phyloP scores from a whole-genome alignment of 2,888 invertebrate species.

The Volucella bombylans region DNA sequence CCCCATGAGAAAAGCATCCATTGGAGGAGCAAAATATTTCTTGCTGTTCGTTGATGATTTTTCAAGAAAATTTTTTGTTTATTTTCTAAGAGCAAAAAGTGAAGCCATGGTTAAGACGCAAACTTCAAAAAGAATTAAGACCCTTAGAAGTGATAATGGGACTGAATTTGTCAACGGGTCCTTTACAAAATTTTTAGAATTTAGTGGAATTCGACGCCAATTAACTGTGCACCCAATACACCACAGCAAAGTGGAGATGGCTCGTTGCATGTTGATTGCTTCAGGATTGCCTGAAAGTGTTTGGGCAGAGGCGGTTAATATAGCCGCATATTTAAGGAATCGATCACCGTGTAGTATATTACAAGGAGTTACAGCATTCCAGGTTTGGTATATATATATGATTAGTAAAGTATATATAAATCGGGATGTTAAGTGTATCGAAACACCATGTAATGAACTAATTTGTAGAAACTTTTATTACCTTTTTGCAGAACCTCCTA shows the following conservation, averaged over 20 bases:
- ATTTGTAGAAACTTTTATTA: neutral
- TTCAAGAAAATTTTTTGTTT: no score
- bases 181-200: neutral
- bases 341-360: slow-evolving; percentile 20
- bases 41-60: no score
- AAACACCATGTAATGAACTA: no score
- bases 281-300: slow-evolving; percentile 5
- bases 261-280: neutral
- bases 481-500: neutral
- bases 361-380: slow-evolving; percentile 21
- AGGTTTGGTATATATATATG: no score
- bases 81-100: slow-evolving; percentile 2
- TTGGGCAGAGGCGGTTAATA: slow-evolving; percentile 28
- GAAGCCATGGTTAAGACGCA: slow-evolving; percentile 30
- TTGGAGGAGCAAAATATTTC: slow-evolving; percentile 22
- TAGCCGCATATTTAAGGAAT: neutral
- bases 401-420: neutral
- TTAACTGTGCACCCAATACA: slow-evolving; percentile 27
- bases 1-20: slow-evolving; percentile 9
- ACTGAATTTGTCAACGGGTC: slow-evolving; percentile 17
- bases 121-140: slow-evolving; percentile 46
- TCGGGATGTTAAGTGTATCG: no score
- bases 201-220: slow-evolving; percentile 24
- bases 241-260: slow-evolving; percentile 26
- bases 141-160: slow-evolving; percentile 39